Conservation (phyloP, 1,140 invertebrate genomes). For the Neodiprion lecontei region DNA sequence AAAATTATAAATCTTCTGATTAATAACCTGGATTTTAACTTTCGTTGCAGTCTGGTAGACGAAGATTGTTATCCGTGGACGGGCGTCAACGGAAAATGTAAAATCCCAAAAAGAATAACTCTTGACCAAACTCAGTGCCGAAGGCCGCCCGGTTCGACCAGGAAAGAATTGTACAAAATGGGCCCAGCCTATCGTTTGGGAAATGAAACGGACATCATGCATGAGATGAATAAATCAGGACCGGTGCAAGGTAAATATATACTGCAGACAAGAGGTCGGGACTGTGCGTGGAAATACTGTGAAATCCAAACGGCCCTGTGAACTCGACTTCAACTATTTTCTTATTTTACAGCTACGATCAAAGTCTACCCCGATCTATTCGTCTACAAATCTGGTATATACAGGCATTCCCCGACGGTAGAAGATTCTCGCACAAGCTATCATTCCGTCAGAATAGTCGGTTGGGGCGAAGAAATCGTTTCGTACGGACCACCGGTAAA, state of each 20-base stretch:
- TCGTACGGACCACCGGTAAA: conserved; percentile 66
- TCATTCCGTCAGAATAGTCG: conserved; percentile 90
- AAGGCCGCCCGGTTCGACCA: conserved; percentile 51
- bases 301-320: background rate
- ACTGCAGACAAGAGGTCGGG: background rate
- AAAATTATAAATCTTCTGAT: no score
- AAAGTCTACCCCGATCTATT: conserved; percentile 91
- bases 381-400: conserved; percentile 84
- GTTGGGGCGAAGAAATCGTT: conserved; percentile 83
- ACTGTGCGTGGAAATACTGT: background rate
- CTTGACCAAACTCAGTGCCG: conserved; percentile 64
- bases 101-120: conserved; percentile 59
- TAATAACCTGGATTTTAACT: no score
- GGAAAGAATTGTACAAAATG: conserved; percentile 74
- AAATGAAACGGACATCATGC: conserved; percentile 86
- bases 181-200: conserved; percentile 85
- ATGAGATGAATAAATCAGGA: conserved; percentile 88
- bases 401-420: conserved; percentile 69
- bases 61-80: conserved; percentile 84
- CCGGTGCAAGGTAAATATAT: conserved; percentile 86
- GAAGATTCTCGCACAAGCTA: conserved; percentile 70
- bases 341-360: conserved; percentile 78
- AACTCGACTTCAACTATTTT: background rate
- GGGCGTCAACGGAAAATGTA: conserved; percentile 65
- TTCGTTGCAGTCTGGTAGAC: conserved; percentile 71